Evolutionary conservation across 2,113 vertebrate genomes (phyloP), one percentile per base, ranked within the genome.

Genomic region (Synchiropus splendidus): DNA sequence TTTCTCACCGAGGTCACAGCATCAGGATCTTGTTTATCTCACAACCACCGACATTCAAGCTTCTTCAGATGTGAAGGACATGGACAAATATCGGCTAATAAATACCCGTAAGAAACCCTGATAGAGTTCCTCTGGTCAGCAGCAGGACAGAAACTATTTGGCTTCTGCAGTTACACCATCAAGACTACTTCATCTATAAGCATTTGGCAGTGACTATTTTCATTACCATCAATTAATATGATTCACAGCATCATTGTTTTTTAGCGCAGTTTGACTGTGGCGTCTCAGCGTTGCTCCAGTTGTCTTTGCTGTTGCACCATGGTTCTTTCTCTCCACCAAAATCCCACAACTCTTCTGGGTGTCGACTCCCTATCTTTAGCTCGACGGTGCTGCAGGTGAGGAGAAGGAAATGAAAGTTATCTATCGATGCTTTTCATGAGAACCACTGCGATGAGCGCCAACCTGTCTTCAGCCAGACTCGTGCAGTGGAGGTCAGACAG

Each of bases 371-470:
- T 39, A 10, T 66, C 58, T 73, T 75, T 65, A 54, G 64, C 65
- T 71, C 59, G 18, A 32, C 58, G 16, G 40, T 57, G 48, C 73
- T 75, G 58, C 8, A 59, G 69, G 44, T 31, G 9, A 59, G 21
- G 21, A 27, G 21, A 27, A 27, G 21, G 4, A 27, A 27, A 8
- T 27, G 21, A 27, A 27, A 27, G 21, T 27, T 27, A 27, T 27
- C 4, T 27, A 27, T 27, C 8, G 21, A 27, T 27, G 21, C 8
- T 5, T 8, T 27, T 27, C 21, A 27, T 8, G 21, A 27, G 21
- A 27, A 27, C 4, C 8, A 5, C 4, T 27, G n/a, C n/a, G n/a
- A n/a, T n/a, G n/a, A n/a, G n/a, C n/a, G n/a, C n/a, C n/a, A n/a
- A 27, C 21, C 21, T 27, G 21, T 4, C 21, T 5, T 27, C 21